Base-by-base conservation (phyloP, 2,888 invertebrate genomes). In the Drosophila borborema region DNA sequence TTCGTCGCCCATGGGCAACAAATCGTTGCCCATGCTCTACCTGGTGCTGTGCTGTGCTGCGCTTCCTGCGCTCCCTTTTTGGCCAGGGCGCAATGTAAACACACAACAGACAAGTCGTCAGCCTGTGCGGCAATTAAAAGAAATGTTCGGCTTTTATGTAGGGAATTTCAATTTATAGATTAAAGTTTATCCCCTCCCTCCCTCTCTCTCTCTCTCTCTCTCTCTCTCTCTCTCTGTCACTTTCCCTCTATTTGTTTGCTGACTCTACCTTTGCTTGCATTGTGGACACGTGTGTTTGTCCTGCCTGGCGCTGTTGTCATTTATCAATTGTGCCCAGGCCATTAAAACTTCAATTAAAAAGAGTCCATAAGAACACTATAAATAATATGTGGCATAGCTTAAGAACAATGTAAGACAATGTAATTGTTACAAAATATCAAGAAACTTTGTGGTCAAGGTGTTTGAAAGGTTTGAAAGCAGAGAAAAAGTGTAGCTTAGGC, bases 111-210 rank as follows among this genome's bases (percentile, higher is more conserved):
- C 66, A 67, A 77, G 77, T 82, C 77, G 77, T 64, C 71, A 66
- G 76, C 74, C 84, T 63, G 72, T 76, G 69, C 72, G 76, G 82
- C 86, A 86, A 85, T 82, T 85, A 87, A 87, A 87, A 70, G 74
- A 68, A 81, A 81, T 65, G 74, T 69, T 53, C 51, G 62, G 64
- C 64, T 72, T 59, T 51, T 80, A 78, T 79, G 73, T 77, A 79
- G 86, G 82, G 66, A 82, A 79, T 81, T 85, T 87, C 88, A 87
- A 87, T 85, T 87, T 85, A 82, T 85, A 85, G 87, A 87, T 84
- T 87, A 85, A 78, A 80, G 80, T 72, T 69, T 66, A 23, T 5
- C 34, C 62, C 59, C 31, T 28, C 49, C 36, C 46, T 23, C 55
- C n/a, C n/a, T n/a, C n/a, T 14, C 5, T 3, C 28, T 3, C 14